These are phyloP conservation scores for Otis tarda DNA, from an alignment of 2,113 vertebrate genomes.

Conservation along the genomic window DNA sequence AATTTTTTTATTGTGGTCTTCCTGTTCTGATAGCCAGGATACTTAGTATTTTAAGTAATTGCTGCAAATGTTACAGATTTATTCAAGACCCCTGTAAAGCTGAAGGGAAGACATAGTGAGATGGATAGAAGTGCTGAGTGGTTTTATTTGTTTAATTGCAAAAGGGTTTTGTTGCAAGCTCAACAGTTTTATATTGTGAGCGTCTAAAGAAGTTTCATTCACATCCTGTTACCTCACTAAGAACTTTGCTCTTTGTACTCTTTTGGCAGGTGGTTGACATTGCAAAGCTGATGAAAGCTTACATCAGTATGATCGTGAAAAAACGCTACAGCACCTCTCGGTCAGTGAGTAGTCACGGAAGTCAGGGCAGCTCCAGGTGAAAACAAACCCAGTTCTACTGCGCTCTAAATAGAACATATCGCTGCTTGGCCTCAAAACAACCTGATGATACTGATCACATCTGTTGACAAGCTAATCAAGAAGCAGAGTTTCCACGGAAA, in stretches of 20 bases:
- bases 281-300: constrained; percentile 98
- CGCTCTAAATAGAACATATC: not conserved
- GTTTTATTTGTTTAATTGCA: not conserved
- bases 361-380: constrained; percentile 88
- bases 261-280: constrained; percentile 91
- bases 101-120: not conserved
- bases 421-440: not conserved
- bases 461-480: not conserved
- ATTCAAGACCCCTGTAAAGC: not conserved
- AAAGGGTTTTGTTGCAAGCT: not conserved
- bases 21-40: not conserved
- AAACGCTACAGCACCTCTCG: constrained; percentile 94
- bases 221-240: not conserved
- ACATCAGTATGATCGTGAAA: constrained; percentile 98
- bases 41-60: not conserved
- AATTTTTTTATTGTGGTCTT: not conserved
- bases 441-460: not conserved
- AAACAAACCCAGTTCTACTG: not conserved
- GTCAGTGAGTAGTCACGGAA: constrained; percentile 89
- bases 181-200: not conserved
- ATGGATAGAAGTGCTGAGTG: not conserved
- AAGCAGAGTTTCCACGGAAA: constrained; percentile 1
- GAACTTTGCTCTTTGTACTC: not conserved
- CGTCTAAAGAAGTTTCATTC: not conserved
- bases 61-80: not conserved